Evolutionary conservation across 2,797 vertebrate genomes (phyloP).

Genomic region (Alauda arvensis): DNA sequence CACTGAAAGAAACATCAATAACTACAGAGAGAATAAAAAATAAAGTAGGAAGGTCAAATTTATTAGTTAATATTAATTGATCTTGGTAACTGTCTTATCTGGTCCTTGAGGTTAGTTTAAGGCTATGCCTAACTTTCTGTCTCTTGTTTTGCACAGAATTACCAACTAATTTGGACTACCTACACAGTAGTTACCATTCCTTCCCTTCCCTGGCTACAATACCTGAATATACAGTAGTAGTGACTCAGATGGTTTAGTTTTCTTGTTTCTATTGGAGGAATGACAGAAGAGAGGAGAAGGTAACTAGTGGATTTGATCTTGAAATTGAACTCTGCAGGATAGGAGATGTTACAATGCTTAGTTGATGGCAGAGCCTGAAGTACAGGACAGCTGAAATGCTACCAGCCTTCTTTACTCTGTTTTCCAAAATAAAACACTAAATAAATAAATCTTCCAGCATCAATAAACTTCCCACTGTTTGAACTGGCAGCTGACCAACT

Average conservation of each 20-base stretch:
- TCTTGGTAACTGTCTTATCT: not conserved
- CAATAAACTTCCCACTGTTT: conserved; percentile 37
- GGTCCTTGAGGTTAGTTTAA: not conserved
- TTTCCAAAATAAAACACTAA: conserved; percentile 40
- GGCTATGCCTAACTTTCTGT: not conserved
- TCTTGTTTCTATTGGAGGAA: not conserved
- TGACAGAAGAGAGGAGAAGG: conserved; percentile 22
- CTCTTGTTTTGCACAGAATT: not conserved
- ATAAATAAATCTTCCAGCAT: conserved; percentile 42
- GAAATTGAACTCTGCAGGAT: conserved; percentile 17
- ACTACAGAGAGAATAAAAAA: not conserved
- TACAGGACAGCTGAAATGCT: conserved; percentile 30
- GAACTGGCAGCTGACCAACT: conserved; percentile 34
- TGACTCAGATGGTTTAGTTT: conserved; percentile 39
- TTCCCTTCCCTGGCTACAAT: not conserved
- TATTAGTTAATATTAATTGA: not conserved
- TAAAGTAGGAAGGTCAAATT: not conserved
- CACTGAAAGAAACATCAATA: not conserved
- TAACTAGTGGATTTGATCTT: conserved; percentile 20
- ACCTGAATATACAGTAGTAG: not conserved
- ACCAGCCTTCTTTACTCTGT: conserved; percentile 24
- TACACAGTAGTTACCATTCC: not conserved
- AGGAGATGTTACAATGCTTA: not conserved
- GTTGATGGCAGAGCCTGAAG: conserved; percentile 5
- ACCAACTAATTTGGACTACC: not conserved